These are phyloP conservation scores for Musca domestica DNA, from an alignment of 1,140 invertebrate genomes.

Conservation along the genomic window DNA sequence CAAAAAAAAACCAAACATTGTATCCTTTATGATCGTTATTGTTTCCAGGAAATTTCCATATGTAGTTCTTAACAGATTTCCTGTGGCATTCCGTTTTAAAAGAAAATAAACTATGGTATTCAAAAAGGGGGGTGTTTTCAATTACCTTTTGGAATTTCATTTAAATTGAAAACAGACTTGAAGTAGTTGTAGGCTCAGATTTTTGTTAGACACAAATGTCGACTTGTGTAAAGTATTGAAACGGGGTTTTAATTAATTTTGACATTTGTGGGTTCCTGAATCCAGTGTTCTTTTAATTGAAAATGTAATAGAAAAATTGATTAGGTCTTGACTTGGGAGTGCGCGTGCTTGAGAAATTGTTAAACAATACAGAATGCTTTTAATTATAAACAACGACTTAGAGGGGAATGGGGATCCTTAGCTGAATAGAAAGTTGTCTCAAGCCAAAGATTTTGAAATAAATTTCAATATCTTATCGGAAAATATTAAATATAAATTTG, in stretches of 20 bases:
- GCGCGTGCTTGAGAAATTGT: background rate
- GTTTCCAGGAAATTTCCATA: background rate
- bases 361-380: background rate
- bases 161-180: background rate
- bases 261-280: background rate
- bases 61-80: background rate
- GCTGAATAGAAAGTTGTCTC: too few relatives aligned
- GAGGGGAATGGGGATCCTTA: too few relatives aligned
- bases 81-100: background rate
- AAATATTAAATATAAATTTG: too few relatives aligned
- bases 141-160: background rate
- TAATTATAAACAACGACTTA: slow-evolving; percentile 2
- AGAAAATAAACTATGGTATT: too few relatives aligned
- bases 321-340: background rate
- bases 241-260: background rate
- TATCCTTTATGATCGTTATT: slow-evolving; percentile 10
- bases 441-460: too few relatives aligned
- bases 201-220: background rate
- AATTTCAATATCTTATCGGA: too few relatives aligned
- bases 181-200: background rate
- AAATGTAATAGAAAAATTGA: background rate
- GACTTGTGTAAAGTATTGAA: background rate
- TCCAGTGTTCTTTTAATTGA: background rate
- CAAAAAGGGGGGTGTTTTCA: background rate
- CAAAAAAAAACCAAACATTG: too few relatives aligned